Evolutionary conservation across 2,113 vertebrate genomes (phyloP).

Genomic region (Myiozetetes cayanensis): DNA sequence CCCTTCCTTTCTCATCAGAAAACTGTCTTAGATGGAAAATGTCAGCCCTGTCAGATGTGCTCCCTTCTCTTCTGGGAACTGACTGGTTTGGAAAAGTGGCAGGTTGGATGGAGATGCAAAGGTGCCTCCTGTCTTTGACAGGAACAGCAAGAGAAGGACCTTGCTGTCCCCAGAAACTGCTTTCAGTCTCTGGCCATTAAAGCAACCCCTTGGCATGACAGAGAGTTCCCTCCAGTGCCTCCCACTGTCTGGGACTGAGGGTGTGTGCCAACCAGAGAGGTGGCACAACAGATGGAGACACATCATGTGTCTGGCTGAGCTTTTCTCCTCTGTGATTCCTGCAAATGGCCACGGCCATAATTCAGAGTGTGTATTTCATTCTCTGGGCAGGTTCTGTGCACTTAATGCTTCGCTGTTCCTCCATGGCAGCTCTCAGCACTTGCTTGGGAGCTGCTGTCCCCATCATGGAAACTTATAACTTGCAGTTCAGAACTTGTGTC

Average conservation of each 20-base stretch:
- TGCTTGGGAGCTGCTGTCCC: fast-evolving
- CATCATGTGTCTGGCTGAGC: background rate
- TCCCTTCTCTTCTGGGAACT: background rate
- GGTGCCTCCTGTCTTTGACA: background rate
- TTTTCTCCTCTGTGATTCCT: background rate
- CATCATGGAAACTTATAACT: background rate
- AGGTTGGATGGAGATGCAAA: background rate
- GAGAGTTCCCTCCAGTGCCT: background rate
- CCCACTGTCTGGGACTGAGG: background rate
- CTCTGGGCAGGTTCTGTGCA: background rate
- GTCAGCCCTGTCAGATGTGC: background rate
- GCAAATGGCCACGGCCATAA: background rate
- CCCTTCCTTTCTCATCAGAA: background rate
- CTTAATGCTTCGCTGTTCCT: background rate
- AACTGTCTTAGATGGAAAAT: background rate
- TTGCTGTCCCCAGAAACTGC: background rate
- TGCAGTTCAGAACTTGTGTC: background rate
- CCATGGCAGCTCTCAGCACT: background rate
- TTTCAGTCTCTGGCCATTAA: background rate
- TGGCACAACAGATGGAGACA: background rate
- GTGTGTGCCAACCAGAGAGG: background rate
- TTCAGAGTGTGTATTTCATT: background rate
- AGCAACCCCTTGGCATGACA: fast-evolving
- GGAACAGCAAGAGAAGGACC: background rate
- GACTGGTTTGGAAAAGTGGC: background rate